Evolutionary conservation across 2,113 vertebrate species (phyloP).

Genomic region (Siniperca chuatsi): DNA sequence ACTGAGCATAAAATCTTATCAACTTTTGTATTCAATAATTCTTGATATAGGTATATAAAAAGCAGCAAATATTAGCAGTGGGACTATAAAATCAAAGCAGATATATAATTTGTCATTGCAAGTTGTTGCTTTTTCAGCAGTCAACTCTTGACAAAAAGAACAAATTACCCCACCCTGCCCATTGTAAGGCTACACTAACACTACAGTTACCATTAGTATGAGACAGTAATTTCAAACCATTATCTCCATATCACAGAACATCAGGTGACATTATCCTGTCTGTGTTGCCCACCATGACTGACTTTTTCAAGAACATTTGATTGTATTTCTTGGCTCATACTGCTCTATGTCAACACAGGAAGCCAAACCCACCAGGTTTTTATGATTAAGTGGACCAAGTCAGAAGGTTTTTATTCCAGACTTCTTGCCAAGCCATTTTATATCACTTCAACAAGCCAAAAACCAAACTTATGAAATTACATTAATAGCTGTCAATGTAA

Average conservation of each 20-base stretch:
- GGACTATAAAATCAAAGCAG: constrained; percentile 6
- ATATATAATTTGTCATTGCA: constrained; percentile 14
- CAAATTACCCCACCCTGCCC: constrained; percentile 18
- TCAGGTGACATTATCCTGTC: constrained; percentile 70
- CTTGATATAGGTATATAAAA: constrained; percentile 5
- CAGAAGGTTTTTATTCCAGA: constrained; percentile 68
- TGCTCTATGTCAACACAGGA: constrained; percentile 72
- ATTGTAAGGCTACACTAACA: constrained; percentile 47
- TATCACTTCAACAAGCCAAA: constrained; percentile 72
- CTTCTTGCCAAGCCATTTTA: constrained; percentile 74
- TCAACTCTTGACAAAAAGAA: background rate
- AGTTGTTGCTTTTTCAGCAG: constrained; percentile 22
- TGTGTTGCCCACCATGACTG: constrained; percentile 62
- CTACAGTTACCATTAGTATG: constrained; percentile 25
- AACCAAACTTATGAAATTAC: constrained; percentile 68
- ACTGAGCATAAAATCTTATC: background rate
- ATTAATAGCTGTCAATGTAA: constrained; percentile 71
- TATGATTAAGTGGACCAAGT: constrained; percentile 80
- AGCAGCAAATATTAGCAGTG: background rate
- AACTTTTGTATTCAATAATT: constrained; percentile 23
- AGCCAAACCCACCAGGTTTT: constrained; percentile 80
- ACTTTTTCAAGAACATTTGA: constrained; percentile 75
- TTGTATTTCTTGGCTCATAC: constrained; percentile 75
- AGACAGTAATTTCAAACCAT: constrained; percentile 56
- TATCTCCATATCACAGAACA: constrained; percentile 60